Base-by-base conservation (phyloP, 2,888 invertebrate genomes). In the Leptinotarsa tumamoca region DNA sequence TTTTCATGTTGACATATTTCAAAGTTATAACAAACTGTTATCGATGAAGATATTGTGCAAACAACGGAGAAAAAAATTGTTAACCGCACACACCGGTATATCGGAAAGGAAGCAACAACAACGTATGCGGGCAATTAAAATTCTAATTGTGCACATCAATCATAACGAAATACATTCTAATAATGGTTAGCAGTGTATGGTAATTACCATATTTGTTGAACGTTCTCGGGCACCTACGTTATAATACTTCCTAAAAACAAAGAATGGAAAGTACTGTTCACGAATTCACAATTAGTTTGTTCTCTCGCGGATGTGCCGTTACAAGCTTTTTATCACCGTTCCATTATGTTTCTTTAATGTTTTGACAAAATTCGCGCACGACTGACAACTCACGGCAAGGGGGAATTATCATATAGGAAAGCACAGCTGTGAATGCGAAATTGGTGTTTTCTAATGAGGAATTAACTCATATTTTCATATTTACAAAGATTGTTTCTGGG, bases 281-380 rank as follows among this genome's bases (percentile, higher is more conserved):
- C 80, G 78, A 80, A 78, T 75, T 80, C 68, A 72, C 74, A 75
- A 80, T 80, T 77, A 80, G 76, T 73, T 33, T 63, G 63, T 33
- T 63, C 43, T 43, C 7, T 63, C 63, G 63, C 69, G 69, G 33
- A 18, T 54, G 43, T 33, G 43, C 56, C 23, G 56, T 43, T 56
- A 54, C n/a, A 17, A 21, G 15, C n/a, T 13, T 49, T 51, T 23
- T 50, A 63, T 43, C 33, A 43, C 63, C n/a, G 63, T 33, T 27
- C 63, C 7, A 58, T 58, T 58, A 58, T 58, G 58, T 23, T 63
- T 63, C 33, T 33, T 7, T 63, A 3, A 17, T 10, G 63, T 63
- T 63, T 63, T n/a, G 27, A 43, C 27, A n/a, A 63, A 63, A n/a
- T 27, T 63, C 4, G 17, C 33, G 63, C 43, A 63, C 27, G 27